A percentile compares a stretch with the other conserved stretches of the same genome.
Evolutionary conservation across 2,113 vertebrate genomes (phyloP).

Genomic region (Cephalopterus ornatus): DNA sequence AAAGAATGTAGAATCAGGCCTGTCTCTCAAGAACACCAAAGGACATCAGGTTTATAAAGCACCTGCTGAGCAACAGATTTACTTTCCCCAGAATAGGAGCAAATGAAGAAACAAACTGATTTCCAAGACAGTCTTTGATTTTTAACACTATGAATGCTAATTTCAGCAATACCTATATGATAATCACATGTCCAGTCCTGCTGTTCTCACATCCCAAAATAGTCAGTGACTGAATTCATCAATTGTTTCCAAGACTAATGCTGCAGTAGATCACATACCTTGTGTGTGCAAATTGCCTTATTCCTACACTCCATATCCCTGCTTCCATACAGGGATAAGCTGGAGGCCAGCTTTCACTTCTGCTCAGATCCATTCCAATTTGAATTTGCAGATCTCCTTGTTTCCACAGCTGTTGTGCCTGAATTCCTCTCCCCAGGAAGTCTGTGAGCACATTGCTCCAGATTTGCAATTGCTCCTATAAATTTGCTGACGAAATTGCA

Average conservation of each 20-base stretch:
- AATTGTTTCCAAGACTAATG: neutral
- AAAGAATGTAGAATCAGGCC: neutral
- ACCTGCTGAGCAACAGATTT: neutral
- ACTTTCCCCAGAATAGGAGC: neutral
- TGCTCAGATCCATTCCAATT: neutral
- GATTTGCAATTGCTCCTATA: neutral
- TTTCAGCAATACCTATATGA: neutral
- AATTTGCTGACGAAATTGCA: neutral
- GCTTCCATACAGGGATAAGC: neutral
- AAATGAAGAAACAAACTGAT: neutral
- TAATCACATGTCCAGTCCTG: neutral
- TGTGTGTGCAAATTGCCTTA: fast-evolving
- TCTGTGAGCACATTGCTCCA: neutral
- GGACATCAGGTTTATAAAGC: neutral
- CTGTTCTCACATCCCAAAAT: neutral
- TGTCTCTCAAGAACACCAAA: neutral
- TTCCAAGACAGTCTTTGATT: neutral
- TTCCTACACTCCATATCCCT: neutral
- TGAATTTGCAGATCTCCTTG: neutral
- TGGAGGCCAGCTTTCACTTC: neutral
- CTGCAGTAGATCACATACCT: neutral
- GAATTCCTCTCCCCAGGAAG: neutral
- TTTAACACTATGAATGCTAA: neutral
- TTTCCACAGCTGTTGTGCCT: neutral
- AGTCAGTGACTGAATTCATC: neutral